Evolutionary conservation across 2,113 vertebrate genomes (phyloP).

Genomic region (Pelecanoides urinatrix): DNA sequence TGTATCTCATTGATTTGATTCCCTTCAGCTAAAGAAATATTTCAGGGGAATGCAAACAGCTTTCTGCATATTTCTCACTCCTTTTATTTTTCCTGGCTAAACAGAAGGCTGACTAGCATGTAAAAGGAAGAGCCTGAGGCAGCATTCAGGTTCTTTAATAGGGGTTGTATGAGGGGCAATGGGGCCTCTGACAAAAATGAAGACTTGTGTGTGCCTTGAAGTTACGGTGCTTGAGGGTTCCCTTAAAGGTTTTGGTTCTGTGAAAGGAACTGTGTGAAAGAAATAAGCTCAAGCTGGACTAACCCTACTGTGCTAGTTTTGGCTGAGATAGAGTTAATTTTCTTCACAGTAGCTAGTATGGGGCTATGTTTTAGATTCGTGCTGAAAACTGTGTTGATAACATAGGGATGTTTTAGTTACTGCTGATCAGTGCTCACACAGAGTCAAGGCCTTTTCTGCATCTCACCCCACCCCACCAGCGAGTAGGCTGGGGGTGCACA

Average conservation of each 20-base stretch:
- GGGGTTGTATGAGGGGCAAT: neutral
- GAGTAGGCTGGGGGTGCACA: too few species aligned
- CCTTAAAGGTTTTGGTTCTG: neutral
- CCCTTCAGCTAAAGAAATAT: conserved; percentile 76
- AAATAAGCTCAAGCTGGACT: neutral
- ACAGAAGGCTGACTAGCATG: conserved; percentile 51
- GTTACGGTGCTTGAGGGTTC: neutral
- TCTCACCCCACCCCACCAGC: too few species aligned
- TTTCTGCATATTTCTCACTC: conserved; percentile 61
- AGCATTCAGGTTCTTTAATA: conserved; percentile 26
- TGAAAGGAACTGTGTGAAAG: neutral
- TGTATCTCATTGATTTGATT: conserved; percentile 80
- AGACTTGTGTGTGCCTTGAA: neutral
- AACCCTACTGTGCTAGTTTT: neutral
- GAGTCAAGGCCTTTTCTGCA: too few species aligned
- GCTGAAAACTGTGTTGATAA: too few species aligned
- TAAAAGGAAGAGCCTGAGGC: conserved; percentile 44
- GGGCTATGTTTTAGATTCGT: too few species aligned
- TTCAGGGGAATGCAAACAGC: conserved; percentile 74
- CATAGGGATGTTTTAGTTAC: too few species aligned
- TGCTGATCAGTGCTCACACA: too few species aligned
- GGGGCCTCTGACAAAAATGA: neutral
- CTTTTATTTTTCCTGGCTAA: conserved; percentile 65
- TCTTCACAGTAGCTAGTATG: too few species aligned
- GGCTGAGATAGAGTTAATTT: too few species aligned